Percentiles rank a stretch among this genome's conserved stretches.
Evolutionary conservation across 2,113 vertebrate genomes (phyloP).

Genomic region (Ursus arctos): DNA sequence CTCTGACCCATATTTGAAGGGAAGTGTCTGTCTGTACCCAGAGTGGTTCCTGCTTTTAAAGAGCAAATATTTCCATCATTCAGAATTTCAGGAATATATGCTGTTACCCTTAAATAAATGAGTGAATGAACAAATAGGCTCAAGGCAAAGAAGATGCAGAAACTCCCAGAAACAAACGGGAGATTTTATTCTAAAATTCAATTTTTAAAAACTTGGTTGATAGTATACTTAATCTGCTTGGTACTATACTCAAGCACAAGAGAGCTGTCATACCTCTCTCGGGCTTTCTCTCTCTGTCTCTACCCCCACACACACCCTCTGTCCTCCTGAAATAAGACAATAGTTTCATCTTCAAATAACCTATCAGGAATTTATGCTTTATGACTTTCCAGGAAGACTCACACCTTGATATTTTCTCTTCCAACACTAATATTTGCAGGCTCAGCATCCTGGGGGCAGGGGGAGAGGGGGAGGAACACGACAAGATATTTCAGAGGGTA

Average conservation of each 20-base stretch:
- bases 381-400: not conserved
- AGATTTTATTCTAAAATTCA: not conserved
- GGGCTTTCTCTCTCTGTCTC: not conserved
- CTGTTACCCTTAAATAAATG: not conserved
- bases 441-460: not conserved
- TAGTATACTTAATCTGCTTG: not conserved
- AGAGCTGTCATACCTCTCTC: not conserved
- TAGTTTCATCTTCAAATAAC: not conserved
- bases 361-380: not conserved
- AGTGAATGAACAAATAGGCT: not conserved
- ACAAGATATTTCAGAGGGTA: not conserved
- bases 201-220: not conserved
- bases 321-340: not conserved
- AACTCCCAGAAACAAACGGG: not conserved
- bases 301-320: no score
- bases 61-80: not conserved
- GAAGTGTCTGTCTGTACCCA: not conserved
- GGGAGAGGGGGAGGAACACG: accelerated
- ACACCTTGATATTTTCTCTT: not conserved
- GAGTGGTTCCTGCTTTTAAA: not conserved
- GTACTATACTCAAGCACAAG: not conserved
- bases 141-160: conserved; percentile 18
- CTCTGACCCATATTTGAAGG: not conserved
- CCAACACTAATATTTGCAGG: not conserved
- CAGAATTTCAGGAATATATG: not conserved